Evolutionary conservation across 92 coral and sea anemone species (phyloP).

Genomic region (Parazoanthus swiftii): DNA sequence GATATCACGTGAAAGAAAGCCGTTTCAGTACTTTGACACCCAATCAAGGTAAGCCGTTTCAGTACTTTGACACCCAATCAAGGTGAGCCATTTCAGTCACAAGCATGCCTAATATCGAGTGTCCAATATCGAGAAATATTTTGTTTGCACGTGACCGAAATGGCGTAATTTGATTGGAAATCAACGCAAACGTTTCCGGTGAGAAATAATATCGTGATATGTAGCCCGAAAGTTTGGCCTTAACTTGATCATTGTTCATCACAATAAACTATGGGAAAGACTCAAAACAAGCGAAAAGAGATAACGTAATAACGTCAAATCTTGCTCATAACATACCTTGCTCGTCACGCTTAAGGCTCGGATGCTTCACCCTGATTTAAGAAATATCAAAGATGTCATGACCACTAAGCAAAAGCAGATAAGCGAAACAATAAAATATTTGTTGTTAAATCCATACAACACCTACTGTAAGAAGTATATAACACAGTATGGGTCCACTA

Average conservation of each 20-base stretch:
- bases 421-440: too few species aligned
- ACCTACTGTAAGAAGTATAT: not conserved
- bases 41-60: too few species aligned
- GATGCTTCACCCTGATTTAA: constrained; percentile 32
- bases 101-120: too few species aligned
- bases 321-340: not conserved
- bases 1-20: too few species aligned
- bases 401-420: not conserved
- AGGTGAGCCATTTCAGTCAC: too few species aligned
- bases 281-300: not conserved
- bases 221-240: not conserved
- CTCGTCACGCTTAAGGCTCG: constrained; percentile 19
- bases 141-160: too few species aligned
- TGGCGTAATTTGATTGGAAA: too few species aligned
- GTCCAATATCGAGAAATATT: too few species aligned
- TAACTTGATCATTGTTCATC: not conserved
- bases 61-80: too few species aligned
- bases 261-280: not conserved
- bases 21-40: too few species aligned
- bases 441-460: not conserved
- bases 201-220: too few species aligned
- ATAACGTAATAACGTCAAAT: not conserved
- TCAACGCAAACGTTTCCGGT: too few species aligned
- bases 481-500: not conserved
- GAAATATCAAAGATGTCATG: not conserved